phyloP scores from a whole-genome alignment of 2,888 invertebrate genomes.

The Eucriotettix oculatus region DNA sequence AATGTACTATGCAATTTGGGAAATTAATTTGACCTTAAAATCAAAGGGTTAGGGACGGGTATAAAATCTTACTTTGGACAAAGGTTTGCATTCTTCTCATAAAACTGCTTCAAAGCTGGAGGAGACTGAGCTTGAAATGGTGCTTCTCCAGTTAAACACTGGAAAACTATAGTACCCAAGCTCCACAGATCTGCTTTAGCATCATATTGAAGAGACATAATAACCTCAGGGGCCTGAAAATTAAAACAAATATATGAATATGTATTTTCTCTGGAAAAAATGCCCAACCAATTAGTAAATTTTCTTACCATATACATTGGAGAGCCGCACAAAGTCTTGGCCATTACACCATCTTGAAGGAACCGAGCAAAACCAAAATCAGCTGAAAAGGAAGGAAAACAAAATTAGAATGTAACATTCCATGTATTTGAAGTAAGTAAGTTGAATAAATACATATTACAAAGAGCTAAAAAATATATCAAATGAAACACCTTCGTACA shows the following conservation, averaged over 20 bases:
- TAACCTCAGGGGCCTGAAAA: slow-evolving; percentile 90
- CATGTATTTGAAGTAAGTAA: no score
- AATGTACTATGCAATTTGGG: no score
- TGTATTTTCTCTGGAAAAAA: no score
- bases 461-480: background rate
- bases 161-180: slow-evolving; percentile 94
- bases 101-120: slow-evolving; percentile 89
- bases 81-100: slow-evolving; percentile 85
- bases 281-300: background rate
- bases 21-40: no score
- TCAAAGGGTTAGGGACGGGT: background rate
- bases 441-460: background rate
- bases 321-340: slow-evolving; percentile 96
- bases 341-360: slow-evolving; percentile 97
- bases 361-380: slow-evolving; percentile 99
- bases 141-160: slow-evolving; percentile 95
- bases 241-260: background rate
- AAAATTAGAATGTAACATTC: background rate
- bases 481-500: background rate
- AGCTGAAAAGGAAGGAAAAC: slow-evolving; percentile 38
- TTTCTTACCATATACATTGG: slow-evolving; percentile 97
- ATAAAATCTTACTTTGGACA: slow-evolving; percentile 58
- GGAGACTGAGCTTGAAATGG: slow-evolving; percentile 98
- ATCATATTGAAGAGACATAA: slow-evolving; percentile 96
- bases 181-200: slow-evolving; percentile 99